These are phyloP conservation scores for Tachina grossa DNA, from an alignment of 2,888 invertebrate genomes.

Conservation along the genomic window DNA sequence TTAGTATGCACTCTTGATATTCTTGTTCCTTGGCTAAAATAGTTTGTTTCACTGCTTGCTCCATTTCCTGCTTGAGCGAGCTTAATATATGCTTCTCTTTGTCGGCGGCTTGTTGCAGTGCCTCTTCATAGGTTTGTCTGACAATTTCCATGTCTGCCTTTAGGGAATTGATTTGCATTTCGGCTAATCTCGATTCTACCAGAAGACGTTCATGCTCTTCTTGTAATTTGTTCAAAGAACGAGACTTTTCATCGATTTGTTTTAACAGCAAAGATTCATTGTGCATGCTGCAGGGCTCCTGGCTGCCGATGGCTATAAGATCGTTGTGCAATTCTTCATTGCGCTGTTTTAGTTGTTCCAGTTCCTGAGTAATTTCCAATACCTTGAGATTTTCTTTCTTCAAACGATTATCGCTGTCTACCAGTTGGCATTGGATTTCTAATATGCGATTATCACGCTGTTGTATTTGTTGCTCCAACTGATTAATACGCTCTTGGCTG, in stretches of 20 bases:
- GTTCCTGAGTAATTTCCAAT: constrained; percentile 76
- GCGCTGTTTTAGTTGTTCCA: constrained; percentile 76
- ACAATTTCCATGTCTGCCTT: constrained; percentile 78
- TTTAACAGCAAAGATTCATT: constrained; percentile 74
- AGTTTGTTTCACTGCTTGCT: constrained; percentile 73
- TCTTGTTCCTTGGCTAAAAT: constrained; percentile 76
- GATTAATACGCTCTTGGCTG: constrained; percentile 82
- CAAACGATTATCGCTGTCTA: constrained; percentile 80
- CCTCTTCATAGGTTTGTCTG: constrained; percentile 76
- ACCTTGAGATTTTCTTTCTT: constrained; percentile 80
- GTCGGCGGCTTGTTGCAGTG: constrained; percentile 75
- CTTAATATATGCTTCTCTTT: constrained; percentile 76
- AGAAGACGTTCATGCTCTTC: constrained; percentile 80
- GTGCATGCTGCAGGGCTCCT: constrained; percentile 72
- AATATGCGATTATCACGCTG: constrained; percentile 83
- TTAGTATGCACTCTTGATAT: constrained; percentile 84
- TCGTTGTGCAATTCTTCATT: constrained; percentile 79
- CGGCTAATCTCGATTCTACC: constrained; percentile 78
- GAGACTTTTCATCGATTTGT: constrained; percentile 77
- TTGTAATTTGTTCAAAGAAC: constrained; percentile 80
- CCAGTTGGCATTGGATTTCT: constrained; percentile 79
- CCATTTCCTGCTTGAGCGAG: constrained; percentile 74
- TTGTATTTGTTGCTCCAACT: constrained; percentile 82
- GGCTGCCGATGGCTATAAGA: constrained; percentile 75
- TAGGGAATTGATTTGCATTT: constrained; percentile 77